A percentile compares a stretch with the other conserved stretches of the same genome.
Conservation (phyloP, 2,888 invertebrate species). For the Caenorhabditis macrosperma region DNA sequence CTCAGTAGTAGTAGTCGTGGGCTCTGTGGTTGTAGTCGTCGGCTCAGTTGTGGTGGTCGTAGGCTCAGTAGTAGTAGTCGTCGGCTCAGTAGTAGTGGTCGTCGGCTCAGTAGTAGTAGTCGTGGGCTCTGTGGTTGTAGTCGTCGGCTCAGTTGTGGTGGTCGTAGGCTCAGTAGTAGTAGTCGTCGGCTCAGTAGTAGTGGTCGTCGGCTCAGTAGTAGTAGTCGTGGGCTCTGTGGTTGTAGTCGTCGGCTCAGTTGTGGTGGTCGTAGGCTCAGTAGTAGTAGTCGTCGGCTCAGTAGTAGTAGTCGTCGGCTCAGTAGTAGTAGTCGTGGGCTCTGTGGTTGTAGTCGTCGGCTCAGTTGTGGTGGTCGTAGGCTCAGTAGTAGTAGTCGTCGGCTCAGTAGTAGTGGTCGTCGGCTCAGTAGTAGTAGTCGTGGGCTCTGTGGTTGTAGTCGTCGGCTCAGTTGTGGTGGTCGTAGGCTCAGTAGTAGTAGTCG, state of each 20-base stretch:
- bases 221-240: background rate
- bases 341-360: conserved; percentile 26
- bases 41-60: conserved; percentile 24
- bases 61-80: background rate
- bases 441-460: conserved; percentile 21
- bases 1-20: background rate
- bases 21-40: conserved; percentile 21
- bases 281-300: conserved; percentile 3
- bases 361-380: conserved; percentile 31
- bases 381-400: conserved; percentile 31
- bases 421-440: background rate
- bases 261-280: conserved; percentile 15
- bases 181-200: conserved; percentile 31
- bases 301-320: conserved; percentile 12
- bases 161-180: conserved; percentile 33
- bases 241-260: conserved; percentile 22
- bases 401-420: conserved; percentile 46
- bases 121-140: conserved; percentile 17
- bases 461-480: conserved; percentile 24
- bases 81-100: conserved; percentile 16
- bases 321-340: conserved; percentile 3
- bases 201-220: conserved; percentile 43
- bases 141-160: conserved; percentile 21
- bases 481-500: background rate
- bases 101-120: conserved; percentile 11